Base-by-base conservation (phyloP, 1,140 invertebrate genomes). In the Megalopta genalis region DNA sequence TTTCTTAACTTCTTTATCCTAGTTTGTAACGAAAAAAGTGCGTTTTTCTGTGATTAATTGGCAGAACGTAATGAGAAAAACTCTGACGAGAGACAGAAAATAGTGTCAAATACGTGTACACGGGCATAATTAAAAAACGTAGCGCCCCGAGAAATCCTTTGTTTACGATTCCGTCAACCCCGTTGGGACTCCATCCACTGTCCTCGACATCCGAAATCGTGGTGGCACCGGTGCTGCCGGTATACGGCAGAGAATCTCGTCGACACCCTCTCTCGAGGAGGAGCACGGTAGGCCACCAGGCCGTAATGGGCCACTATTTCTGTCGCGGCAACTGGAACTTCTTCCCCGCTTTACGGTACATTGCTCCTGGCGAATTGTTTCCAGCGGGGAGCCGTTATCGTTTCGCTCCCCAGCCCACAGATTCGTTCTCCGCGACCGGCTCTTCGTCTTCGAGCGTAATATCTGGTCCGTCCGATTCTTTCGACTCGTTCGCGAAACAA, bases 361-460 rank as follows among this genome's bases (percentile, higher is more conserved):
- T 86, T 85, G 84, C 83, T 80, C 72, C 67, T 52, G 42, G 75
- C 84, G 84, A 86, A 86, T 86, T 86, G 83, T 86, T 86, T 86
- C 83, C 82, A 82, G 32, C 54, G 60, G 62, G 84, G 52, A 49
- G 80, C 66, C 71, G 83, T 86, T 86, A 79, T 86, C 84, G 84
- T 86, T 85, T 70, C 54, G n/a, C 65, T 63, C 62, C 39, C 25
- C 59, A 5, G 9, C 25, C n/a, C 18, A 39, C 62, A 18, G 62
- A 37, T 66, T 59, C 60, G 18, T 64, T 9, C 54, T 10, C 54
- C 39, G 60, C 64, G 71, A 82, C 77, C 63, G 68, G 66, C 49
- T 52, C 57, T 67, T 14, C 39, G n/a, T 52, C 59, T 59, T 66
- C 54, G 46, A 66, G 66, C 69, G 57, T 77, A 74, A 85, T 85